Conservation (phyloP, 2,797 vertebrate genomes). For the Gymnoscopelus braueri region DNA sequence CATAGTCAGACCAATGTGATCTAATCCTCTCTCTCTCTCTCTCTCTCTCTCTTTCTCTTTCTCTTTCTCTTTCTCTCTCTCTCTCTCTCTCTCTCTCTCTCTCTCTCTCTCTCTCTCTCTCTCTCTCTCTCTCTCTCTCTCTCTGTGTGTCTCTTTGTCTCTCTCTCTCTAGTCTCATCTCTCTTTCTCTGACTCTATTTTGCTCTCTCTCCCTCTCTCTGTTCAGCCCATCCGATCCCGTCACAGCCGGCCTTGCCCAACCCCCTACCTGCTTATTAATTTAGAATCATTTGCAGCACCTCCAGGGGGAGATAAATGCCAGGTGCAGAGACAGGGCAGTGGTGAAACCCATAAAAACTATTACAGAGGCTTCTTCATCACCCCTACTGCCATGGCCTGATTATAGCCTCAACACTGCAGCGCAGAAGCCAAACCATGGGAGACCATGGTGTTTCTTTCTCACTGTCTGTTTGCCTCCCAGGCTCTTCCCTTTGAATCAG, state of each 20-base stretch:
- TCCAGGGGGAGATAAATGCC: constrained; percentile 83
- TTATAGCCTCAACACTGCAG: constrained; percentile 76
- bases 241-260: constrained; percentile 51
- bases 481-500: constrained; percentile 62
- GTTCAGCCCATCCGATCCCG: constrained; percentile 12
- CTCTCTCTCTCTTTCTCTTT: constrained; percentile 36
- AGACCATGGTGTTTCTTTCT: constrained; percentile 62
- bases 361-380: constrained; percentile 81
- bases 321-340: constrained; percentile 77
- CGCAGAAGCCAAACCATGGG: constrained; percentile 65
- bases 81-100: constrained; percentile 28
- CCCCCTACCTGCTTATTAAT: constrained; percentile 83
- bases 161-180: constrained; percentile 32
- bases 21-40: constrained; percentile 31
- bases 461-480: constrained; percentile 60
- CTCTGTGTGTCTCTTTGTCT: constrained; percentile 30
- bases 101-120: constrained; percentile 28
- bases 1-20: constrained; percentile 16
- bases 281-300: constrained; percentile 83
- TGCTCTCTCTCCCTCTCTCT: constrained; percentile 11
- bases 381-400: constrained; percentile 78
- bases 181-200: constrained; percentile 13
- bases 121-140: constrained; percentile 23
- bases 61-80: constrained; percentile 29
- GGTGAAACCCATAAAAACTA: constrained; percentile 85